Conservation (phyloP, 2,888 invertebrate genomes). For the Drosophila anomalata region DNA sequence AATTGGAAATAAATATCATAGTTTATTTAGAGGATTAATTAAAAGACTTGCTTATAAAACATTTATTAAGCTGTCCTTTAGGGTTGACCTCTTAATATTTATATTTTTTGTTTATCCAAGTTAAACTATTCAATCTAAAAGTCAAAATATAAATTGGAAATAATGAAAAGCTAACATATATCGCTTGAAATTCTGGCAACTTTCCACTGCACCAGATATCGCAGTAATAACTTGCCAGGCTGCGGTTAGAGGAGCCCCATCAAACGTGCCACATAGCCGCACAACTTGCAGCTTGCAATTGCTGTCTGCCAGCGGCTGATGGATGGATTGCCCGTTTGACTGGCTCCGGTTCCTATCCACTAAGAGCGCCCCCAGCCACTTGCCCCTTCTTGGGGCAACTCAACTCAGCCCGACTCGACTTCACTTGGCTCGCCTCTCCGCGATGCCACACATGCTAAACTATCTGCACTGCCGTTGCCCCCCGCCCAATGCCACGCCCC, state of each 20-base stretch:
- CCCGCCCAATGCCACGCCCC: conserved; percentile 55
- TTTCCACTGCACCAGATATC: not conserved
- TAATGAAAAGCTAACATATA: not conserved
- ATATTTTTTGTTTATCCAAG: too few species aligned
- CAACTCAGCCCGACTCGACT: conserved; percentile 29
- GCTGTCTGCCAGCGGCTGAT: conserved; percentile 75
- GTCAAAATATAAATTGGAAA: not conserved
- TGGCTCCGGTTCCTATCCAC: conserved; percentile 54
- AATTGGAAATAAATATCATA: not conserved
- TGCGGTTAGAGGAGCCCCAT: conserved; percentile 49
- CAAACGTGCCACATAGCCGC: conserved; percentile 47
- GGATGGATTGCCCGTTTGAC: conserved; percentile 79
- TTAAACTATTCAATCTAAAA: too few species aligned
- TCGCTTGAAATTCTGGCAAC: not conserved
- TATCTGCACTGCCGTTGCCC: conserved; percentile 45
- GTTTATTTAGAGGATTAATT: not conserved
- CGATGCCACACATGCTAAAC: conserved; percentile 75
- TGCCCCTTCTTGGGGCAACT: conserved; percentile 5
- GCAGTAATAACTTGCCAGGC: conserved; percentile 12
- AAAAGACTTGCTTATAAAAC: too few species aligned
- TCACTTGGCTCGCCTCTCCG: conserved; percentile 41
- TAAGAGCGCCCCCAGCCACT: conserved; percentile 12
- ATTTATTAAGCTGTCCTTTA: too few species aligned
- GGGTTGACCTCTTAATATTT: too few species aligned
- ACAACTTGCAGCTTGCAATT: conserved; percentile 68